Percentiles rank a stretch among this genome's conserved stretches.
phyloP scores from a whole-genome alignment of 2,888 invertebrate species.

The Mesoligia furuncula region DNA sequence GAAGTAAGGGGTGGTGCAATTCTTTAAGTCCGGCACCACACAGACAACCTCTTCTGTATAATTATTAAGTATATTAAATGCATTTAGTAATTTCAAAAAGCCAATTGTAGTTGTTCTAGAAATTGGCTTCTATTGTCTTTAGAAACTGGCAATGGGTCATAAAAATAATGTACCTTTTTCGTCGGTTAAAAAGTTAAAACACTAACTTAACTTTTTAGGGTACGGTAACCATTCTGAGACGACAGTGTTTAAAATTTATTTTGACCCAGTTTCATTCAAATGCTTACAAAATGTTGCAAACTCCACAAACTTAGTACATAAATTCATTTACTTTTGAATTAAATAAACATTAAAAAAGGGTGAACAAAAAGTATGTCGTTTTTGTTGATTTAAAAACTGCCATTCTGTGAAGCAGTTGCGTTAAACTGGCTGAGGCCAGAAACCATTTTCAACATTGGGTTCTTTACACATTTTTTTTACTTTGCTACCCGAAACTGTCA shows the following conservation, averaged over 20 bases:
- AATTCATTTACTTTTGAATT: constrained; percentile 56
- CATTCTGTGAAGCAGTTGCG: constrained; percentile 41
- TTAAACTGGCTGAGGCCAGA: not conserved
- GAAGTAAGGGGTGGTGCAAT: too few relatives aligned
- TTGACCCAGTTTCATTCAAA: constrained; percentile 22
- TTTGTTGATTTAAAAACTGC: constrained; percentile 55
- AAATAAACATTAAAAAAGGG: constrained; percentile 58
- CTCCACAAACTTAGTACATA: constrained; percentile 55
- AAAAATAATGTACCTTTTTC: not conserved
- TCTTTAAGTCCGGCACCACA: too few relatives aligned
- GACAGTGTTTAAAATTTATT: constrained; percentile 17
- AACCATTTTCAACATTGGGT: not conserved
- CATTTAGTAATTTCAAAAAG: not conserved
- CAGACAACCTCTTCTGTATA: not conserved
- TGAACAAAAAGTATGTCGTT: constrained; percentile 42
- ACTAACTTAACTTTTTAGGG: constrained; percentile 11
- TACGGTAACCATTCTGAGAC: constrained; percentile 14
- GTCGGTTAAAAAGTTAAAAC: not conserved
- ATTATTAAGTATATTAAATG: not conserved
- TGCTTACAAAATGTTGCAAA: constrained; percentile 36
- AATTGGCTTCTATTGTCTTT: not conserved
- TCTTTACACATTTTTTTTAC: not conserved
- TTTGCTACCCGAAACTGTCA: too few relatives aligned
- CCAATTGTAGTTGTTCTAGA: not conserved
- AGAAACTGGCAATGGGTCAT: not conserved